These are phyloP conservation scores for Megalurothrips usitatus DNA, from an alignment of 2,888 invertebrate species.

Conservation along the genomic window DNA sequence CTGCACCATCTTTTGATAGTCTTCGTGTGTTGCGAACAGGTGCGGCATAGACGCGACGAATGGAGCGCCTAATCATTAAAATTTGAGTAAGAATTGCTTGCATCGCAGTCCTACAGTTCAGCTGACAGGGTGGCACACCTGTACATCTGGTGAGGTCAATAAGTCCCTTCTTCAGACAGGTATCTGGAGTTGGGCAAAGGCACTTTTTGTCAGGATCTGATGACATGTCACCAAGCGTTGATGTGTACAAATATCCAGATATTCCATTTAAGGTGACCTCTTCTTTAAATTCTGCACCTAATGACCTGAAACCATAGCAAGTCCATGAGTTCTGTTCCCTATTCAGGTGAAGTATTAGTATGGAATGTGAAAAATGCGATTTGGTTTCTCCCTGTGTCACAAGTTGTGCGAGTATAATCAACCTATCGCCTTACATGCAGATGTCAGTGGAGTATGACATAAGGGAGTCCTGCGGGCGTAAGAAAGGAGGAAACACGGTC, in stretches of 20 bases:
- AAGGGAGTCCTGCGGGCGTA: constrained; percentile 59
- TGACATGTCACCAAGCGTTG: constrained; percentile 68
- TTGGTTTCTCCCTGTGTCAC: neutral
- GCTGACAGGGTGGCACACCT: constrained; percentile 36
- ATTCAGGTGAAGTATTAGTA: no score
- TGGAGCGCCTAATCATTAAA: constrained; percentile 55
- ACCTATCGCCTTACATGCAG: constrained; percentile 52
- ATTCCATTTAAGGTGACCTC: constrained; percentile 63
- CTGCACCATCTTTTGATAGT: constrained; percentile 49
- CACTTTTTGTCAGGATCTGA: constrained; percentile 53
- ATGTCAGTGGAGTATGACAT: constrained; percentile 71
- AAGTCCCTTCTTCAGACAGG: constrained; percentile 67
- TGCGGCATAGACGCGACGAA: constrained; percentile 75
- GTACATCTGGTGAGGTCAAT: constrained; percentile 58
- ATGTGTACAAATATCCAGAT: constrained; percentile 61
- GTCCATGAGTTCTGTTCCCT: neutral
- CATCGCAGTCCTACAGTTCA: no score
- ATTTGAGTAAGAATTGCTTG: constrained; percentile 29
- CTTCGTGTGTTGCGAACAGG: constrained; percentile 59
- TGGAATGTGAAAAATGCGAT: neutral
- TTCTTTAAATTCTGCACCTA: constrained; percentile 58
- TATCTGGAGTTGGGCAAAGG: constrained; percentile 57
- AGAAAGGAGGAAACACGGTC: constrained; percentile 79
- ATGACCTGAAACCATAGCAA: constrained; percentile 49
- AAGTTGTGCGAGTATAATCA: no score